Percentiles rank a stretch among this genome's conserved stretches.
Conservation (phyloP, 37 sponge, comb jelly and placozoan genomes). For the Cliona cf. orientalis region DNA sequence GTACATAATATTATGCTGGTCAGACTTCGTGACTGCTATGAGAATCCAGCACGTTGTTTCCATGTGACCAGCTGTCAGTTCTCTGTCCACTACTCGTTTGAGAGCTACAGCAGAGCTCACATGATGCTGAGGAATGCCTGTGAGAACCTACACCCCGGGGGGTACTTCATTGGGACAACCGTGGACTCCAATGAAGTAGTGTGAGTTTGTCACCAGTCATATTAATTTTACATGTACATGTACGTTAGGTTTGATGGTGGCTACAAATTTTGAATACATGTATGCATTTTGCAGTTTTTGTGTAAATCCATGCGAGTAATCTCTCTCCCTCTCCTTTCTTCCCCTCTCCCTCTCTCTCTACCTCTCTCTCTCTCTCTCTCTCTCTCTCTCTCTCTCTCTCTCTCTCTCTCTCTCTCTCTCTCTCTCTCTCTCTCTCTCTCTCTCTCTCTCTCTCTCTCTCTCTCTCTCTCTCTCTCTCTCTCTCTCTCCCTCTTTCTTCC, state of each 20-base stretch:
- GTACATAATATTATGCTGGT: too few relatives aligned
- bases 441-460: constrained; percentile 11
- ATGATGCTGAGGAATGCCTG: constrained; percentile 96
- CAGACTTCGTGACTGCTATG: constrained; percentile 50
- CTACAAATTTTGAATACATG: too few relatives aligned
- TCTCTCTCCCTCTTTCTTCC: constrained; percentile 11
- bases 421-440: constrained; percentile 11
- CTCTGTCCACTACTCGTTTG: constrained; percentile 96
- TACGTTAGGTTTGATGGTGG: too few relatives aligned
- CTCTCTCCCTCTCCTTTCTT: background rate
- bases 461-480: background rate
- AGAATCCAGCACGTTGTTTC: constrained; percentile 58
- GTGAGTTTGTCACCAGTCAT: too few relatives aligned
- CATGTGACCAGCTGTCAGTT: constrained; percentile 97
- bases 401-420: constrained; percentile 16
- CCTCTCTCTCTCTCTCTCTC: background rate
- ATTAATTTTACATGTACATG: too few relatives aligned
- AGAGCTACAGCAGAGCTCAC: constrained; percentile 84
- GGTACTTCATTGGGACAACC: constrained; percentile 97
- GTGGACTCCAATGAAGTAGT: constrained; percentile 90
- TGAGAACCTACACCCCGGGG: constrained; percentile 89
- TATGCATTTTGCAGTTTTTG: too few relatives aligned
- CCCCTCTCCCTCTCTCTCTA: background rate
- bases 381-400: background rate
- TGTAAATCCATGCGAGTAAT: too few relatives aligned